Evolutionary conservation across 1,140 invertebrate species (phyloP).

Genomic region (Ostrea edulis): DNA sequence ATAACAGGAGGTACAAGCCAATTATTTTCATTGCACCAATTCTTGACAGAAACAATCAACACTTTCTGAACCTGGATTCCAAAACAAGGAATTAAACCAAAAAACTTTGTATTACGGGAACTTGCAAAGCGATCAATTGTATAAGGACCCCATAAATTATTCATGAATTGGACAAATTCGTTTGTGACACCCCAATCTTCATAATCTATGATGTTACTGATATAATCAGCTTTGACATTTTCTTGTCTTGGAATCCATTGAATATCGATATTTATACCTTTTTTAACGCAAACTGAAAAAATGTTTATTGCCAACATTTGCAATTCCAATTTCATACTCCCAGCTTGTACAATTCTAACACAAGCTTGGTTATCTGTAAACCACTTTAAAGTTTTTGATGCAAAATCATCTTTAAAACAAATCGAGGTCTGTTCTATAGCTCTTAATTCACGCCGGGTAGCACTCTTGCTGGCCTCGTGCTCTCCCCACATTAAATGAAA

Average conservation of each 20-base stretch:
- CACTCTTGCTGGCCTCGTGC: conserved; percentile 14
- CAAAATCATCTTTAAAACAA: background rate
- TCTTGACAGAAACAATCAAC: conserved; percentile 50
- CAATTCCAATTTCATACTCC: conserved; percentile 42
- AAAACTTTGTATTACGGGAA: conserved; percentile 39
- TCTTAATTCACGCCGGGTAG: conserved; percentile 27
- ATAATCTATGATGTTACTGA: conserved; percentile 43
- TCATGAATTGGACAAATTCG: conserved; percentile 45
- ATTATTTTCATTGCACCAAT: conserved; percentile 49
- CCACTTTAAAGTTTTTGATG: conserved; percentile 9
- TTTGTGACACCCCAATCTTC: conserved; percentile 34
- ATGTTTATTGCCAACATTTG: conserved; percentile 21
- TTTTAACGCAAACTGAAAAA: conserved; percentile 24
- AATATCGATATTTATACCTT: conserved; percentile 26
- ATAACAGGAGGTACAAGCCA: conserved; percentile 48
- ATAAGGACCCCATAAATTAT: conserved; percentile 44
- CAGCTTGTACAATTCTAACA: conserved; percentile 1
- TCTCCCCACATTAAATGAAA: conserved; percentile 45
- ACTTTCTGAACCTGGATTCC: conserved; percentile 45
- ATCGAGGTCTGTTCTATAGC: conserved; percentile 14
- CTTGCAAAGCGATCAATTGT: conserved; percentile 45
- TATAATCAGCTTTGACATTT: conserved; percentile 37
- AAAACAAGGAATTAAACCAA: conserved; percentile 47
- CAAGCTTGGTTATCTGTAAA: conserved; percentile 17
- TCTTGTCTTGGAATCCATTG: conserved; percentile 41